Base-by-base conservation (phyloP, 2,888 invertebrate species). In the Limnephilus lunatus region DNA sequence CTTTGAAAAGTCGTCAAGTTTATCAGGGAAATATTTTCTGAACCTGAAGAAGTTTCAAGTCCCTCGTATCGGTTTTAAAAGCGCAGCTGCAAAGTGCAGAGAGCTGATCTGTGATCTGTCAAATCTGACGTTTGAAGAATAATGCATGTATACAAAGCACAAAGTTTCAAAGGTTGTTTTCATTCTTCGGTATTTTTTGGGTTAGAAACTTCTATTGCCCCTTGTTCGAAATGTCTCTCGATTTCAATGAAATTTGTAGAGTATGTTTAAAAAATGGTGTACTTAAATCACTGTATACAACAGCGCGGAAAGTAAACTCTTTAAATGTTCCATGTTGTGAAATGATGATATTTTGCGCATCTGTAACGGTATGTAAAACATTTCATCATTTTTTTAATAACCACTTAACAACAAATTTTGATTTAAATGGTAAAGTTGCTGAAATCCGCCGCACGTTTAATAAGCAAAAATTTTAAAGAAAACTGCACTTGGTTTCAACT, bases 201-300 rank as follows among this genome's bases (percentile, higher is more conserved):
- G n/a, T 25, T 68, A 25, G 25, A n/a, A 68, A n/a, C 25, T 68
- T n/a, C 1, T n/a, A 25, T 68, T 25, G 53, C 3, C 53, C 53
- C 25, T n/a, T 68, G 68, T 32, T 83, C 32, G 85, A 86, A 86
- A 92, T 92, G 92, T 68, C 39, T 89, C 32, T 91, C 9, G 83
- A 92, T 68, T 89, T 88, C 31, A 68, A 80, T 68, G n/a, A 68
- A 25, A 81, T 92, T 3, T 92, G 92, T 85, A 86, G 92, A 91
- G 68, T 92, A 85, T 92, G 92, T 48, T 89, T 92, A 83, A 82
- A 90, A 92, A 35, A 53, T n/a, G 92, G 92, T 35, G 44, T 44
- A 25, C 44, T 90, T 30, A 91, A 92, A 85, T 91, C 92, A 9
- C 88, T 92, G 31, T 92, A 91, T 44, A 88, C 31, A 32, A 91